phyloP scores from a whole-genome alignment of 2,888 invertebrate genomes.

The Trichopoda pennipes region DNA sequence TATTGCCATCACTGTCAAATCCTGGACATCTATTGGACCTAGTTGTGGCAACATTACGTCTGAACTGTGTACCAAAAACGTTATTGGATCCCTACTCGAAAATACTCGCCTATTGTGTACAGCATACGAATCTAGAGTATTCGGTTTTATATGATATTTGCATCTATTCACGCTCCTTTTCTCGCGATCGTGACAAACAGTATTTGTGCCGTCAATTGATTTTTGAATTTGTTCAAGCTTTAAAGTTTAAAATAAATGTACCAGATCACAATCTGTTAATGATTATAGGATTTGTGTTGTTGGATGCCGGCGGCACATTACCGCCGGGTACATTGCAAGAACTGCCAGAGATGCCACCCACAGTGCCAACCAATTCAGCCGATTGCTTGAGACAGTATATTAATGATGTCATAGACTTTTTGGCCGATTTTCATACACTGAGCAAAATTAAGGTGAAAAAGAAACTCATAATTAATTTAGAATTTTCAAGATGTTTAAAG shows the following conservation, averaged over 20 bases:
- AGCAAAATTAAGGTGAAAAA: conserved; percentile 94
- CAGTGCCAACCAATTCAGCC: conserved; percentile 90
- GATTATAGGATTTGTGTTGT: conserved; percentile 92
- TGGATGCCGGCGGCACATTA: conserved; percentile 95
- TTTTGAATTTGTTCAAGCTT: conserved; percentile 95
- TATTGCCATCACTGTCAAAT: conserved; percentile 87
- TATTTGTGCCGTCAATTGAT: conserved; percentile 94
- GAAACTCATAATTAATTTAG: not conserved
- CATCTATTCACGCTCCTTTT: conserved; percentile 93
- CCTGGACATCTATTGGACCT: conserved; percentile 87
- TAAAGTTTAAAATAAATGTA: conserved; percentile 96
- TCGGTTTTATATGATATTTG: conserved; percentile 92
- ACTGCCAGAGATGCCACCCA: conserved; percentile 79
- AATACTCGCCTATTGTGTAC: conserved; percentile 94
- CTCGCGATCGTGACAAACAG: conserved; percentile 96
- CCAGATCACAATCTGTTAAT: conserved; percentile 97
- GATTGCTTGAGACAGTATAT: conserved; percentile 97
- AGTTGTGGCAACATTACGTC: conserved; percentile 89
- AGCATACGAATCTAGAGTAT: conserved; percentile 91
- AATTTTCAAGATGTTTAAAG: not conserved
- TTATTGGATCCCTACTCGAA: conserved; percentile 98
- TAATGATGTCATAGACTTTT: conserved; percentile 95
- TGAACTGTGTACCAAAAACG: conserved; percentile 87
- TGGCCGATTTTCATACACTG: conserved; percentile 97
- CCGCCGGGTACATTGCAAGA: conserved; percentile 88